Percentiles rank a stretch among this genome's conserved stretches.
phyloP scores from a whole-genome alignment of 1,140 invertebrate genomes.

The Diabrotica undecimpunctata region DNA sequence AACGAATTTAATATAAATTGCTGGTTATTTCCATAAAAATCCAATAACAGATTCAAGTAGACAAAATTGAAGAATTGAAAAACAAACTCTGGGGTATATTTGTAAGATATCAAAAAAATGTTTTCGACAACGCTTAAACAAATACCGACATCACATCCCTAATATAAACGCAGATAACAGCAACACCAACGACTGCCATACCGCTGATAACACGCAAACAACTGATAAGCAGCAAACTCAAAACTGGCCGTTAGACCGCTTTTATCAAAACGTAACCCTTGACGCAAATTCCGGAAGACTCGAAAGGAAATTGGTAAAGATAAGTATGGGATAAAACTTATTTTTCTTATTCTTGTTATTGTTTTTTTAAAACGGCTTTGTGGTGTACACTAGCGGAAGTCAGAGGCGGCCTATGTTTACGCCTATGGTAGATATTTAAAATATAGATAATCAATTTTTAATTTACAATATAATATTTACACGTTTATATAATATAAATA shows the following conservation, averaged over 20 bases:
- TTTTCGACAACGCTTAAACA: not conserved
- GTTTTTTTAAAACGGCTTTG: not conserved
- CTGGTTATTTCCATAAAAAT: no score
- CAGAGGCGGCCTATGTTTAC: no score
- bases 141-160: not conserved
- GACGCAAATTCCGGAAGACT: not conserved
- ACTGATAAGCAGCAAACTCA: not conserved
- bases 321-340: not conserved
- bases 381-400: no score
- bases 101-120: not conserved
- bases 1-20: no score
- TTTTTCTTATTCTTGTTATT: not conserved
- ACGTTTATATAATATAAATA: no score
- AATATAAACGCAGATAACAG: slow-evolving; percentile 1
- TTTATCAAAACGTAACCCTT: not conserved
- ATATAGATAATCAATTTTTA: no score
- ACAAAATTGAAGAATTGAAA: no score
- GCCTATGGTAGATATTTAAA: no score
- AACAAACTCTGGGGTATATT: no score
- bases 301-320: not conserved
- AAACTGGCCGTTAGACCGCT: not conserved
- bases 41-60: no score
- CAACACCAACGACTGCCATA: not conserved
- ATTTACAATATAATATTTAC: no score
- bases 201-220: not conserved